phyloP scores from a whole-genome alignment of 2,113 vertebrate species.

The Megaptera novaeangliae region DNA sequence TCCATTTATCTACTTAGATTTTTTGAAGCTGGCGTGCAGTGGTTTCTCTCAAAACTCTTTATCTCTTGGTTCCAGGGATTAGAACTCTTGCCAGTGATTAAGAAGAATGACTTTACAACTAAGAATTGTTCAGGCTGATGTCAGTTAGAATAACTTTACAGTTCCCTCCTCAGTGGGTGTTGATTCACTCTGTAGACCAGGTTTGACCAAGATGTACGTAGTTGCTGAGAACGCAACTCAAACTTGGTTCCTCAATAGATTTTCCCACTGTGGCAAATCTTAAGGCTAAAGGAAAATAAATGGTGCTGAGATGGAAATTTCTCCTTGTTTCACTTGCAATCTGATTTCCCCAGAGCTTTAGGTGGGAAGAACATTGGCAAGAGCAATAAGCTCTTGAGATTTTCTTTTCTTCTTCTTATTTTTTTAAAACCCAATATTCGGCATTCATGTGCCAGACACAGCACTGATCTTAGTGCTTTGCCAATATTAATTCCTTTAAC shows the following conservation, averaged over 20 bases:
- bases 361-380: background rate
- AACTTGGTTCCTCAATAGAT: background rate
- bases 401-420: background rate
- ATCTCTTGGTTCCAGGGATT: background rate
- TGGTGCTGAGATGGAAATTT: background rate
- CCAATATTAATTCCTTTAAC: background rate
- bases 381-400: background rate
- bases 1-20: background rate
- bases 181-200: background rate
- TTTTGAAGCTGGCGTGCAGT: background rate
- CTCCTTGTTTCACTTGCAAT: background rate
- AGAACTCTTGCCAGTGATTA: background rate
- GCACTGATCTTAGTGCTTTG: background rate
- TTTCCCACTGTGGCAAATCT: background rate
- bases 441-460: background rate
- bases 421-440: background rate
- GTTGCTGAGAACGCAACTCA: background rate
- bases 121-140: background rate
- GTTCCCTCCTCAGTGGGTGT: rapidly evolving
- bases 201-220: background rate
- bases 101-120: background rate
- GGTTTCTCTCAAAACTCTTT: background rate
- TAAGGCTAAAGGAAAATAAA: background rate
- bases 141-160: background rate
- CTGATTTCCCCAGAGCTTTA: background rate